Evolutionary conservation across 2,113 vertebrate genomes (phyloP), one percentile per base, ranked within the genome.

Genomic region (Taurulus bubalis): DNA sequence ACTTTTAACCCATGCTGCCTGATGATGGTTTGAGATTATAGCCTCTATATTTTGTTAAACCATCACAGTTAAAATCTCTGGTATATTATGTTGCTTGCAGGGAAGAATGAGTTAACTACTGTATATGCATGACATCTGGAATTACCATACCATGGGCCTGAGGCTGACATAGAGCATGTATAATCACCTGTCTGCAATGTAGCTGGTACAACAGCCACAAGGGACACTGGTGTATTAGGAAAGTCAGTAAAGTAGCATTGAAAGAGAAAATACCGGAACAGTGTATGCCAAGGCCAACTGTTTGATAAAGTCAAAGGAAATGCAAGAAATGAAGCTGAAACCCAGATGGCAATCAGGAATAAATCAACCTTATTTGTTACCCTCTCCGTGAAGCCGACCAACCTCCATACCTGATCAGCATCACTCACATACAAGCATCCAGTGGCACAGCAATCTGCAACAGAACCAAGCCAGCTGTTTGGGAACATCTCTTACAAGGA

Each of bases 321-420:
- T 22, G 32, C 34, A 79, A 64, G 58, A 85, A 71, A 68, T 68
- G 22, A 71, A 32, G 32, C 28, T 59, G 40, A 66, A 76, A 69
- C n/a, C 85, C 85, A 76, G 79, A 47, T 26, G 4, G 83, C 87
- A 92, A 93, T 94, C 90, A 94, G 67, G 71, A 83, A 71, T 49
- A 85, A 91, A 91, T 92, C 88, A 93, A 60, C 49, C 59, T 47
- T 68, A 72, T 89, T 89, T 91, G 77, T 90, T 72, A 45, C 8
- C 51, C 85, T 72, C 86, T 75, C 84, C 34, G 58, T 65, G 89
- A 86, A 80, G 79, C 85, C 72, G 10, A 51, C 45, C 62, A 66
- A 60, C 63, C 63, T 83, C 22, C 40, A n/a, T 42, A 58, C 69
- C 42, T 47, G 42, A 77, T 80, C 72, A 71, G 77, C 70, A 64